A percentile compares a stretch with the other conserved stretches of the same genome.
phyloP scores from a whole-genome alignment of 2,888 invertebrate genomes.

The Seira sanloemensis region DNA sequence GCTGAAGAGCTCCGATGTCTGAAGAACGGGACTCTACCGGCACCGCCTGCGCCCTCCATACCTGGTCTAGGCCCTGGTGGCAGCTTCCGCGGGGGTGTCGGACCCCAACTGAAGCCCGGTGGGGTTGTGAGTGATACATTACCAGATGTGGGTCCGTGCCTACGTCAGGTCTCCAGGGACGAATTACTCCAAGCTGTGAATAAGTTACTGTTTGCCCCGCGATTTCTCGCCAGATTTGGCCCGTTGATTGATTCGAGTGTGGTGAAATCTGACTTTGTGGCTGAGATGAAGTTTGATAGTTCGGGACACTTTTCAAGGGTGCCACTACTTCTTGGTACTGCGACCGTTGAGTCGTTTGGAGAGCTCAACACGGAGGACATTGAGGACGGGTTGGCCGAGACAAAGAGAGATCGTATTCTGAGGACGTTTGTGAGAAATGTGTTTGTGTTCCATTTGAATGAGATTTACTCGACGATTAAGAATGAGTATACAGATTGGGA shows the following conservation, averaged over 20 bases:
- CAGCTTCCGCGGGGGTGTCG: slow-evolving; percentile 45
- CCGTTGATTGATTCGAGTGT: slow-evolving; percentile 72
- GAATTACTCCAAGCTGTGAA: slow-evolving; percentile 70
- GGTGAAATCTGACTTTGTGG: slow-evolving; percentile 71
- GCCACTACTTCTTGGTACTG: slow-evolving; percentile 70
- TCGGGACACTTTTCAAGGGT: slow-evolving; percentile 71
- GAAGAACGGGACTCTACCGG: slow-evolving; percentile 37
- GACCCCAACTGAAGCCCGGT: slow-evolving; percentile 27
- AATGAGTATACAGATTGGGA: slow-evolving; percentile 97
- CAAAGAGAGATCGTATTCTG: slow-evolving; percentile 82
- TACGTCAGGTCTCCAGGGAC: slow-evolving; percentile 70
- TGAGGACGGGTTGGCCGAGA: slow-evolving; percentile 71
- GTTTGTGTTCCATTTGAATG: slow-evolving; percentile 91
- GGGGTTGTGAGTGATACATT: slow-evolving; percentile 57
- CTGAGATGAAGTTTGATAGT: slow-evolving; percentile 71
- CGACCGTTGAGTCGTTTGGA: slow-evolving; percentile 72
- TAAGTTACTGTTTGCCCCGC: slow-evolving; percentile 68
- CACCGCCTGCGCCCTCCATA: slow-evolving; percentile 28
- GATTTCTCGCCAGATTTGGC: slow-evolving; percentile 72
- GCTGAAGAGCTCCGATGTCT: slow-evolving; percentile 69
- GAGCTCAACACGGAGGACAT: slow-evolving; percentile 73
- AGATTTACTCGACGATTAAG: slow-evolving; percentile 89
- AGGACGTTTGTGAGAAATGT: slow-evolving; percentile 89
- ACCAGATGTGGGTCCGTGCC: slow-evolving; percentile 71
- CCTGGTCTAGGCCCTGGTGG: slow-evolving; percentile 15